A percentile compares a stretch with the other conserved stretches of the same genome.
Evolutionary conservation across 2,888 invertebrate species (phyloP).

Genomic region (Mamestra brassicae): DNA sequence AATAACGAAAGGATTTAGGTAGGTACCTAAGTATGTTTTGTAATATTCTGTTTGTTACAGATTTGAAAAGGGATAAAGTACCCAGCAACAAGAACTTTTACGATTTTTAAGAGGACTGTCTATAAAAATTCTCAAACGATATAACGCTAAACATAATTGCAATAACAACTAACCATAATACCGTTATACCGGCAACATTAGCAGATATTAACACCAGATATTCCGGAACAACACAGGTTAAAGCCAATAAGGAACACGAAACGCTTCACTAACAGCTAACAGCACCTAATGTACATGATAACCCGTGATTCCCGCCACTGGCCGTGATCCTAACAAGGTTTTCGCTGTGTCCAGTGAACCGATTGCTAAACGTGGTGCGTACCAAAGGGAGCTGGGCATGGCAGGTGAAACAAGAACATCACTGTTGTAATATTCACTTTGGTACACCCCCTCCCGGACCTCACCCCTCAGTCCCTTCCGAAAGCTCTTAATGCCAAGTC

Average conservation of each 20-base stretch:
- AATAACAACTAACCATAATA: slow-evolving; percentile 23
- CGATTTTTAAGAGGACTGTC: background rate
- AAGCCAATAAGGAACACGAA: slow-evolving; percentile 52
- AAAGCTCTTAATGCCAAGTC: slow-evolving; percentile 90
- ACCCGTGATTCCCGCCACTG: slow-evolving; percentile 51
- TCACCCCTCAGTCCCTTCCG: slow-evolving; percentile 78
- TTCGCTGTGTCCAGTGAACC: slow-evolving; percentile 52
- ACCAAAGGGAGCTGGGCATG: slow-evolving; percentile 53
- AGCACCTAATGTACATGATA: slow-evolving; percentile 55
- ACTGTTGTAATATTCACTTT: slow-evolving; percentile 90
- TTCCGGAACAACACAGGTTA: slow-evolving; percentile 28
- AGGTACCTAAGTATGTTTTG: slow-evolving; percentile 8
- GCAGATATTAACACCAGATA: slow-evolving; percentile 38
- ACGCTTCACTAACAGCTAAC: slow-evolving; percentile 47
- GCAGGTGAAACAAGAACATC: slow-evolving; percentile 70
- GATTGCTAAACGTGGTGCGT: slow-evolving; percentile 50
- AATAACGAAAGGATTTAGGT: slow-evolving; percentile 5
- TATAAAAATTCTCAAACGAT: background rate
- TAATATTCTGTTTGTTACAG: slow-evolving; percentile 14
- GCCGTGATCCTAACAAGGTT: slow-evolving; percentile 47
- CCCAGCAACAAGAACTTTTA: background rate
- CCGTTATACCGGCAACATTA: slow-evolving; percentile 15
- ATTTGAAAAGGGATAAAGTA: background rate
- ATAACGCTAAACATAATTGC: background rate
- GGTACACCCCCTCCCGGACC: slow-evolving; percentile 72